These are phyloP conservation scores for Prenolepis imparis DNA, from an alignment of 2,888 invertebrate species.

Conservation along the genomic window DNA sequence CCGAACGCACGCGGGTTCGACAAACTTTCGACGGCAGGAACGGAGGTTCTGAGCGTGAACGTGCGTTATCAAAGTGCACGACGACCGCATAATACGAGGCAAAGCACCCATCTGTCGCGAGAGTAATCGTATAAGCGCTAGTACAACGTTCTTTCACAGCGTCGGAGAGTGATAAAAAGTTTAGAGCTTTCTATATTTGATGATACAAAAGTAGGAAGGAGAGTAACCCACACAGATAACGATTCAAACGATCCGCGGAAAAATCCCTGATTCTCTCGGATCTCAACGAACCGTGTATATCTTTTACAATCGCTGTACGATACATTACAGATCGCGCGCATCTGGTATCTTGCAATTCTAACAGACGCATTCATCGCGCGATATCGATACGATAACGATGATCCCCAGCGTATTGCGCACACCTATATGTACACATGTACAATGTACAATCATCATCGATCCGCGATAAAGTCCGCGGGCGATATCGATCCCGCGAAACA, in stretches of 20 bases:
- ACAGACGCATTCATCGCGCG: not conserved
- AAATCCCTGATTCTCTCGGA: too few relatives aligned
- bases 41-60: not conserved
- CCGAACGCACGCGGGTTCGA: slow-evolving; percentile 31
- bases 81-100: not conserved
- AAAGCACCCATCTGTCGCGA: not conserved
- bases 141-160: not conserved
- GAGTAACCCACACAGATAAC: too few relatives aligned
- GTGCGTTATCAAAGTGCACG: slow-evolving; percentile 22
- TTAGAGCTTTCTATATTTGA: not conserved
- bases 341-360: not conserved
- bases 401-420: not conserved
- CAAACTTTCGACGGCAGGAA: slow-evolving; percentile 37
- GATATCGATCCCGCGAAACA: slow-evolving; percentile 38
- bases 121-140: slow-evolving; percentile 1
- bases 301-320: not conserved
- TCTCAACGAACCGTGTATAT: not conserved
- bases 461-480: slow-evolving; percentile 45
- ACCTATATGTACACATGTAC: not conserved
- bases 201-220: too few relatives aligned
- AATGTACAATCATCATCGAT: slow-evolving; percentile 43
- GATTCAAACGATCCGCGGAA: too few relatives aligned
- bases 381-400: slow-evolving; percentile 14
- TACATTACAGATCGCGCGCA: not conserved
- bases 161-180: not conserved